A percentile compares a stretch with the other conserved stretches of the same genome.
These are phyloP conservation scores for Amiota minor DNA, from an alignment of 2,888 invertebrate species.

Conservation along the genomic window DNA sequence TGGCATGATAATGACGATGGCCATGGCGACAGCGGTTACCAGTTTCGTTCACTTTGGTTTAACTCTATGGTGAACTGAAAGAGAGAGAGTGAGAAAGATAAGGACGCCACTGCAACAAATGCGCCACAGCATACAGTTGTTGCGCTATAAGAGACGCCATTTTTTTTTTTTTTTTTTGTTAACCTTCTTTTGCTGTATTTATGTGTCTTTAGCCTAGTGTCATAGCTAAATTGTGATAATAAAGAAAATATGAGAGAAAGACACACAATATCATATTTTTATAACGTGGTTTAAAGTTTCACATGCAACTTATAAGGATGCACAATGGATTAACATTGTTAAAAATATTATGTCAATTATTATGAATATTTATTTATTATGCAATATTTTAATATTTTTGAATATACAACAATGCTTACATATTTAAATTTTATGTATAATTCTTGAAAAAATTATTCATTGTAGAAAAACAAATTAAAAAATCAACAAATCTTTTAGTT, in stretches of 20 bases:
- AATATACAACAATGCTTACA: too few relatives aligned
- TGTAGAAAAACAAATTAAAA: too few relatives aligned
- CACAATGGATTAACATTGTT: too few relatives aligned
- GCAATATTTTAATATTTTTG: too few relatives aligned
- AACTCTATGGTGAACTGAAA: background rate
- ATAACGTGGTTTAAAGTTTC: too few relatives aligned
- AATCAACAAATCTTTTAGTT: too few relatives aligned
- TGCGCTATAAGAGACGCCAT: background rate
- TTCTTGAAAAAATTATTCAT: too few relatives aligned
- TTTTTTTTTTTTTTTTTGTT: background rate
- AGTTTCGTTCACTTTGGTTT: slow-evolving; percentile 10
- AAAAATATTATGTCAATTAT: too few relatives aligned
- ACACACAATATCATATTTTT: too few relatives aligned
- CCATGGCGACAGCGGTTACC: background rate
- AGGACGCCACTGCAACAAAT: slow-evolving; percentile 9
- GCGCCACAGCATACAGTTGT: background rate
- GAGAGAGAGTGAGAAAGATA: background rate
- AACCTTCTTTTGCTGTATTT: slow-evolving; percentile 28
- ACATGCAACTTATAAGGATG: too few relatives aligned
- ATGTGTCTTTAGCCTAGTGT: slow-evolving; percentile 24
- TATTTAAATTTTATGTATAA: too few relatives aligned
- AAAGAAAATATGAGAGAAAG: background rate
- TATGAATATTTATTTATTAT: too few relatives aligned
- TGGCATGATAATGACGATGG: background rate
- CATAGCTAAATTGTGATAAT: slow-evolving; percentile 23